Base-by-base conservation (phyloP, 2,888 invertebrate species). In the Cosmia trapezina region DNA sequence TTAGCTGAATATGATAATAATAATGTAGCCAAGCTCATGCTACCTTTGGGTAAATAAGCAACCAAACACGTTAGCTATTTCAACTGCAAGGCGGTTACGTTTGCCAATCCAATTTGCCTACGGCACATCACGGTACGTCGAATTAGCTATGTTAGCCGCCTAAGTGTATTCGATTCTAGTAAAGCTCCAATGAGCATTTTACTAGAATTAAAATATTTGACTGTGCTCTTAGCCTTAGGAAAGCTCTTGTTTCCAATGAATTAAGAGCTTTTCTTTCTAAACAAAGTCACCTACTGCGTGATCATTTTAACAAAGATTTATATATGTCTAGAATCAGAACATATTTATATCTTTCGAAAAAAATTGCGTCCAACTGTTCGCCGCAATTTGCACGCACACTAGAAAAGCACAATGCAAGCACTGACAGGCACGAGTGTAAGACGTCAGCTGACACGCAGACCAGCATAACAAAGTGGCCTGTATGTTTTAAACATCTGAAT, bases 61-160 rank as follows among this genome's bases (percentile, higher is more conserved):
- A 33, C 12, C 17, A 53, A 49, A 47, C 49, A 54, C 33, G 37
- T 63, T 41, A 28, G 45, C 37, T 37, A 70, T 54, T 70, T 70
- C 54, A 22, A 51, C 66, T 53, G 59, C 49, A 66, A 54, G 12
- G 54, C 8, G 6, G 57, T 49, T 56, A 56, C 59, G 59, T 78
- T 75, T 59, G 60, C 57, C 14, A 66, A 74, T 70, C 37, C 41
- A 67, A 79, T 79, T 71, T 76, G 60, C 71, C 47, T 61, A 28
- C 17, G 28, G 37, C 53, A 59, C 37, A 74, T 56, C 69, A 70
- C 9, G 28, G 57, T 57, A 45, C 43, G 65, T 53, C 28, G 57
- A 22, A 54, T 66, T 66, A 41, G n/a, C 61, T 56, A 59, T 19
- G 43, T 57, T 41, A 47, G 41, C 28, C 62, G 3, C 43, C 28